Base-by-base conservation (phyloP, 2,888 invertebrate species). In the Noctua pronuba region DNA sequence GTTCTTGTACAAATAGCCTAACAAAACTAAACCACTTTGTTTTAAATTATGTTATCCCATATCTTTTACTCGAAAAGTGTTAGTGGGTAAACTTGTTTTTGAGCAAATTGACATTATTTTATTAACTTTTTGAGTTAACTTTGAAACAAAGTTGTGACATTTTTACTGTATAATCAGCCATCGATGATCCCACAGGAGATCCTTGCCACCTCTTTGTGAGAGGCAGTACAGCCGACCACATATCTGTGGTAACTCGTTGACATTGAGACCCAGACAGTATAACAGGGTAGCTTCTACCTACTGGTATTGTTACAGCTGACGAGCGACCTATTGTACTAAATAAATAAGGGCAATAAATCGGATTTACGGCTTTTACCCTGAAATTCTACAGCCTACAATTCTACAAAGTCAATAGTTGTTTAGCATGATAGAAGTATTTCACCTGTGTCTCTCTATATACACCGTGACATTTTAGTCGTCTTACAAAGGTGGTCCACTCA, bases 321-420 rank as follows among this genome's bases (percentile, higher is more conserved):
- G 11, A 1, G 35, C 62, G 62, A 38, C 6, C 24, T 64, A 24
- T n/a, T 64, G 46, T 41, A n/a, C 21, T 0, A 38, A 46, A 64
- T 44, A 64, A 77, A 77, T 62, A 52, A 46, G 28, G 24, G 18
- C 11, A 31, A 28, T 77, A 77, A 35, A 44, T 52, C 13, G 2
- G 10, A 38, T 77, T 75, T 18, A 35, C 13, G 31, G 24, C 28
- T 58, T 44, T 31, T 75, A 52, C 7, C 18, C 18, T 55, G 1
- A 35, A 2, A 35, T 10, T n/a, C 24, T 41, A 11, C 44, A 35
- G 6, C n/a, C 28, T 28, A 44, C n/a, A 70, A n/a, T 16, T n/a
- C 18, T 46, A 4, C 73, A 67, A 49, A 41, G 38, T 31, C 24
- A 65, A 24, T 44, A 35, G 46, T 38, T 58, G 8, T 31, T 49